Base-by-base conservation (phyloP, 2,888 invertebrate genomes). In the Charanyca ferruginea region DNA sequence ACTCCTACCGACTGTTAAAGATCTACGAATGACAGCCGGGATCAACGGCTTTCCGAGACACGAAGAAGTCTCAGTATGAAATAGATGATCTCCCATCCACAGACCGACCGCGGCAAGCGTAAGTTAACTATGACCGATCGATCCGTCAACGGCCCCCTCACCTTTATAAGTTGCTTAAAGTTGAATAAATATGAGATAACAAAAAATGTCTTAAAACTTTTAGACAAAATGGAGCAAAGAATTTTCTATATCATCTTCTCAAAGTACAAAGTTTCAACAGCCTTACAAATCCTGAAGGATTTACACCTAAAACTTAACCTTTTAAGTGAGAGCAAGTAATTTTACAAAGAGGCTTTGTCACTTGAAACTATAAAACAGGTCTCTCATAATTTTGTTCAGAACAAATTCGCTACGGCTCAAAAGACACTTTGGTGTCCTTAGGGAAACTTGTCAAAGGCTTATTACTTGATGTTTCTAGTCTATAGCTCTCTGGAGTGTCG, bases 321-420 rank as follows among this genome's bases (percentile, higher is more conserved):
- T 41, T 23, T 18, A 52, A 42, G 16, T 0, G 3, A 22, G n/a
- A 67, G 60, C 22, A 52, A 60, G 61, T 52, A 18, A 51, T 41
- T 41, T 55, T 42, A 45, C 32, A 42, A 41, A 41, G 23, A 51
- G n/a, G 9, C 61, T 61, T 52, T 69, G 70, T 41, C 68, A 61
- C 47, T 57, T 48, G 55, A 76, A 75, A 61, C 76, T 74, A 32
- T 28, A 8, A 45, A 2, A 49, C 22, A 28, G 51, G 38, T 44
- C n/a, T 22, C 8, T n/a, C n/a, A 13, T 32, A 22, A 75, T 68
- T 49, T 67, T 45, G 16, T 32, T 58, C n/a, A 0, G 44, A 49
- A 22, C 13, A 42, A 57, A 52, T 70, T 48, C 2, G n/a, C 58
- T 38, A 28, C 20, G 32, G 66, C 23, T 20, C 28, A 25, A 44